These are phyloP conservation scores for Limosa lapponica DNA, from an alignment of 2,797 vertebrate genomes.

Conservation along the genomic window DNA sequence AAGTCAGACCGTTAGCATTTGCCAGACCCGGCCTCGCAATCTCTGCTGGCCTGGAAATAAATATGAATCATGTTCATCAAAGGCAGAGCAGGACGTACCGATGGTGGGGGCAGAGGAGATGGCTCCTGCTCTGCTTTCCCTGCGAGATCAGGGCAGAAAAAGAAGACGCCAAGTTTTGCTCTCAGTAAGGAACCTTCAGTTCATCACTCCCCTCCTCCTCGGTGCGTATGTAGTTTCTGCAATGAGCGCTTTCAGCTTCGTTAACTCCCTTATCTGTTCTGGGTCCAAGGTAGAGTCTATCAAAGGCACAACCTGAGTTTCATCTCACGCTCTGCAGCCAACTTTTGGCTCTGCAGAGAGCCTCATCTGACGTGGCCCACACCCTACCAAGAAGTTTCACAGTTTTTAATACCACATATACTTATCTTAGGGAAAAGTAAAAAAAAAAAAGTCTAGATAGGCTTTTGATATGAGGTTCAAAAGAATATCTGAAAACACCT, in stretches of 20 bases:
- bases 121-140: not conserved
- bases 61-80: not conserved
- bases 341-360: not conserved
- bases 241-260: not conserved
- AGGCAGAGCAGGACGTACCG: not conserved
- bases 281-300: not conserved
- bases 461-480: not conserved
- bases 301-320: not conserved
- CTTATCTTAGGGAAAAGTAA: not conserved
- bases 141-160: not conserved
- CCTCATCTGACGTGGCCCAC: accelerated
- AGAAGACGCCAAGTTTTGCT: not conserved
- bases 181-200: not conserved
- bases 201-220: not conserved
- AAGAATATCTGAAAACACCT: not conserved
- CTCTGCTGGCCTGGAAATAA: not conserved
- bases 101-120: accelerated
- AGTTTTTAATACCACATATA: not conserved
- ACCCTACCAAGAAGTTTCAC: not conserved
- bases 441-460: not conserved
- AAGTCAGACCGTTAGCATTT: not conserved
- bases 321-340: not conserved
- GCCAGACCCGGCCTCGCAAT: not conserved
- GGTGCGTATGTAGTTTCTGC: accelerated
- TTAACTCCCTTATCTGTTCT: not conserved